Base-by-base conservation (phyloP, 2,797 vertebrate genomes). In the Gymnopithys bicolor region DNA sequence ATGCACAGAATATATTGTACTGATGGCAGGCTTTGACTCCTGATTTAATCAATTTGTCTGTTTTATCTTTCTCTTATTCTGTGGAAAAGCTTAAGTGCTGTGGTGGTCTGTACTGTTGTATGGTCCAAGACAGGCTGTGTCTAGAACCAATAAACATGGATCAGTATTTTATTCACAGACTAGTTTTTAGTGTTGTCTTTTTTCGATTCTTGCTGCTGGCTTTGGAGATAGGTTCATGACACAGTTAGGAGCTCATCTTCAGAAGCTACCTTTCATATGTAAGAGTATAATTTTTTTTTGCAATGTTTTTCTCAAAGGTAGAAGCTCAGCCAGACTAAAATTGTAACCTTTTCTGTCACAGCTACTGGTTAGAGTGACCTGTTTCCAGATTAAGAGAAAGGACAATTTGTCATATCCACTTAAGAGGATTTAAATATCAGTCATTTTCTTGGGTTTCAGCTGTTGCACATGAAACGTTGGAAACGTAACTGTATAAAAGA, bases 401-500 rank as follows among this genome's bases (percentile, higher is more conserved):
- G 82, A 89, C 95, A 89, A 90, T 73, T 67, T 85, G 89, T 91
- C 45, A 59, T 67, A 84, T 74, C 82, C 41, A 46, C 64, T 93
- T 91, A 67, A 91, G 46, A 92, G 32, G 80, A 94, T 93, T 93
- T 96, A 69, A 78, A 37, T 52, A 41, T 59, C 12, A 7, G 15
- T 90, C 43, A 55, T 58, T 86, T 45, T 83, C 49, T 69, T 84
- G 39, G 6, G 51, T 85, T 88, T 59, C 78, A 90, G 48, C 46
- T 84, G 4, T 45, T 87, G 60, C 52, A 56, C 66, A 41, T 85
- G 32, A 83, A 87, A 67, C 87, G 37, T 43, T 92, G 59, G 19
- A 69, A 91, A 53, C 1, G 4, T 78, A 90, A 56, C 32, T 56
- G 21, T 24, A 53, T 80, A 60, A 83, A 88, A 79, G 1, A 49